Base-by-base conservation (phyloP, 1,140 invertebrate species). In the Drosophila sucinea region DNA sequence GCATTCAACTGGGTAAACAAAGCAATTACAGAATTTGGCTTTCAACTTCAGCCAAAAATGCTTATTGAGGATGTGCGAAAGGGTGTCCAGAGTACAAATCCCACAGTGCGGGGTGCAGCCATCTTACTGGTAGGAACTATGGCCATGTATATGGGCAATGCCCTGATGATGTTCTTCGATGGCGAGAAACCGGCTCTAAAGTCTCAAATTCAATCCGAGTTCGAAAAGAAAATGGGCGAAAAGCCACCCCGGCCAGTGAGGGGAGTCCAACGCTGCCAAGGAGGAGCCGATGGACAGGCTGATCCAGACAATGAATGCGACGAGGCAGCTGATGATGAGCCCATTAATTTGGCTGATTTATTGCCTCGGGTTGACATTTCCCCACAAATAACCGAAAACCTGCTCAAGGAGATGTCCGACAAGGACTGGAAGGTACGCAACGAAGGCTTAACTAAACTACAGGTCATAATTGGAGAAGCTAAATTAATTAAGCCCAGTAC, bases 361-460 rank as follows among this genome's bases (percentile, higher is more conserved):
- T 79, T 97, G 67, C 94, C 96, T 6, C 93, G 97, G 38, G 94
- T 95, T 8, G 98, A 99, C 90, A 97, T 99, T 60, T 96, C 96
- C 68, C 93, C 94, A n/a, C 95, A 96, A 81, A 96, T 99, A 51
- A 98, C 97, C 1, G 96, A 97, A 67, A 91, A 94, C 0, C 92
- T 99, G 0, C 92, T 99, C 0, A 95, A 94, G 44, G 97, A 98
- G 92, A 93, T 99, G 67, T 93, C 94, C 30, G 98, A 99, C 92
- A 99, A 98, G 92, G 98, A 98, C 92, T 99, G 98, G 98, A 99
- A 98, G 93, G 95, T 95, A 60, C 89, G 91, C n/a, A 92, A 92
- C 67, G 91, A 92, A 56, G 91, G 91, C 5, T 73, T 92, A 2
- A 90, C 70, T 23, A 91, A 91, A 68, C 44, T 92, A 40, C 84